Evolutionary conservation across 2,113 vertebrate genomes (phyloP).

Genomic region (Forbesichthys agassizii): DNA sequence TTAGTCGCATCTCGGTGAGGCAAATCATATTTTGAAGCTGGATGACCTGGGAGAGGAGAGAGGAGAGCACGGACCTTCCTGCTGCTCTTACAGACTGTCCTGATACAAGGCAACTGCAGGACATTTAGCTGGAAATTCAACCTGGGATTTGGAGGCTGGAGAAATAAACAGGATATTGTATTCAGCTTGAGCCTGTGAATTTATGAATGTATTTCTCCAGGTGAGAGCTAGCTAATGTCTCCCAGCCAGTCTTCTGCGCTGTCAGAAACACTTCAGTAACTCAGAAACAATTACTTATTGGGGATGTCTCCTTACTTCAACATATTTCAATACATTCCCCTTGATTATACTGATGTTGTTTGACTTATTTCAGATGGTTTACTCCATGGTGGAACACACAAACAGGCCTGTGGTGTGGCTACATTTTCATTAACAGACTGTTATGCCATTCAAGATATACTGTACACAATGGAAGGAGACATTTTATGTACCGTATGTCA

Average conservation of each 20-base stretch:
- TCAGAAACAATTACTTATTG: slow-evolving; percentile 76
- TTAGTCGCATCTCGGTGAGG: too few relatives aligned
- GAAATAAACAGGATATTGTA: slow-evolving; percentile 34
- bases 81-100: too few relatives aligned
- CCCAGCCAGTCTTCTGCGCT: slow-evolving; percentile 59
- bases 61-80: too few relatives aligned
- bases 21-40: too few relatives aligned
- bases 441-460: too few relatives aligned
- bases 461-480: too few relatives aligned
- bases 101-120: too few relatives aligned
- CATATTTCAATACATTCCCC: slow-evolving; percentile 79
- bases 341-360: slow-evolving; percentile 76
- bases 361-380: slow-evolving; percentile 34
- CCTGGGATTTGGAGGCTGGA: too few relatives aligned
- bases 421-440: too few relatives aligned
- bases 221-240: slow-evolving; percentile 71
- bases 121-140: too few relatives aligned
- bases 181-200: slow-evolving; percentile 54
- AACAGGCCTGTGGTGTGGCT: neutral
- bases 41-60: too few relatives aligned
- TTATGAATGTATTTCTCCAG: slow-evolving; percentile 56
- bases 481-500: neutral
- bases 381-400: slow-evolving; percentile 37
- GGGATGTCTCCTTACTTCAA: slow-evolving; percentile 72
- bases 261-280: slow-evolving; percentile 69